phyloP scores from a whole-genome alignment of 2,888 invertebrate species.

The Synanthedon formicaeformis region DNA sequence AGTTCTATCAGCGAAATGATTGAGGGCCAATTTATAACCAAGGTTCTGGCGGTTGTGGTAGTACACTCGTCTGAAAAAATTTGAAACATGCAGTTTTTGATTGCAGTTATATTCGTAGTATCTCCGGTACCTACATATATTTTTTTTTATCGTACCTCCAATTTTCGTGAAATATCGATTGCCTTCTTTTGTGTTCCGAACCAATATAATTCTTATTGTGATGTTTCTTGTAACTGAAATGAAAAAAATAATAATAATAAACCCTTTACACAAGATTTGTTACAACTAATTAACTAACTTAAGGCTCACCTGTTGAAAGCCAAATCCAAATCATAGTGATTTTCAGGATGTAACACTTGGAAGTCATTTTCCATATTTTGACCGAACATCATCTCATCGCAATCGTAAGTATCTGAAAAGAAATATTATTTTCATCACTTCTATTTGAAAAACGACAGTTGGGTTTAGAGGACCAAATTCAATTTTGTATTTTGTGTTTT shows the following conservation, averaged over 20 bases:
- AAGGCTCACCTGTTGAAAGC: conserved; percentile 14
- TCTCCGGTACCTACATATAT: no score
- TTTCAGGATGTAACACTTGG: conserved; percentile 7
- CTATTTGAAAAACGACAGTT: not conserved
- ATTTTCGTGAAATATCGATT: conserved; percentile 25
- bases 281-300: no score
- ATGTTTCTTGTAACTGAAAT: conserved; percentile 20
- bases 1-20: conserved; percentile 29
- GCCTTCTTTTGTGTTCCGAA: conserved; percentile 22
- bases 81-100: not conserved
- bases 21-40: conserved; percentile 25
- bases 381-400: not conserved
- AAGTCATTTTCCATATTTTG: conserved; percentile 5
- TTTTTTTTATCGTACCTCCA: conserved; percentile 19
- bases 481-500: no score
- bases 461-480: no score
- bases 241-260: no score
- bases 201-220: conserved; percentile 22
- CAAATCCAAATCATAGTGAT: conserved; percentile 8
- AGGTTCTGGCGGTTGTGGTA: conserved; percentile 28
- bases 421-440: no score
- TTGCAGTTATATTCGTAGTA: no score
- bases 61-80: conserved; percentile 18
- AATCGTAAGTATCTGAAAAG: conserved; percentile 7
- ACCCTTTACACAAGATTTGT: no score